Evolutionary conservation across 53 echinoderm and acorn worm species (phyloP), one percentile per base, ranked within the genome.

Genomic region (Glandiceps talaboti): DNA sequence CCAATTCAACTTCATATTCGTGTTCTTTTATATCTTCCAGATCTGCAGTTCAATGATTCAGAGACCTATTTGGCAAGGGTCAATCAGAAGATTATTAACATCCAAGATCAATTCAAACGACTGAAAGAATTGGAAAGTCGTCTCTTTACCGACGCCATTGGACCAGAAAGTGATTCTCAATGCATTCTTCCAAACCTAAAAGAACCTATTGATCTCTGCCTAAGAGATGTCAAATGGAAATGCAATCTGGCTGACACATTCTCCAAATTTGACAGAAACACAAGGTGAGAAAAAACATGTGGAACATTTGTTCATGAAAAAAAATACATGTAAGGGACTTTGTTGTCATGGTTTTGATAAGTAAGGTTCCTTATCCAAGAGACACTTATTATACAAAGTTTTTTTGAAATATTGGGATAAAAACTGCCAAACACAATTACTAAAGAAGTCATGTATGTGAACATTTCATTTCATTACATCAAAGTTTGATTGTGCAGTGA

Each of bases 201-300:
- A 0, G 76, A 83, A 14, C 96, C 96, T 20, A 30, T 14, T 1
- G 30, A 79, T 28, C 77, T 88, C 32, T 96, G 96, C 83, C 80
- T 74, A 25, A 76, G 77, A 1, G 81, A 77, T 28, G 78, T 93
- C 28, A 82, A 76, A 31, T 96, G 96, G 96, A 88, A 93, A 27
- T 96, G 96, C 31, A 85, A 87, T 73, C 77, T 93, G 88, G 82
- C 76, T 10, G 92, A 92, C 1, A 85, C 85, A 0, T 96, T 93
- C 80, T 90, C 92, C 6, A 33, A 73, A 25, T 84, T 84, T 74
- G 84, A 93, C 82, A 79, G 80, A 29, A 74, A 85, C 25, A 87
- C 85, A 81, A 91, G 91, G 94, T 94, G 81, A 33, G 85, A 27
- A 28, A n/a, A n/a, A n/a, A n/a, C n/a, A n/a, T n/a, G n/a, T n/a